phyloP scores from a whole-genome alignment of 2,113 vertebrate species.

The Lagopus muta region DNA sequence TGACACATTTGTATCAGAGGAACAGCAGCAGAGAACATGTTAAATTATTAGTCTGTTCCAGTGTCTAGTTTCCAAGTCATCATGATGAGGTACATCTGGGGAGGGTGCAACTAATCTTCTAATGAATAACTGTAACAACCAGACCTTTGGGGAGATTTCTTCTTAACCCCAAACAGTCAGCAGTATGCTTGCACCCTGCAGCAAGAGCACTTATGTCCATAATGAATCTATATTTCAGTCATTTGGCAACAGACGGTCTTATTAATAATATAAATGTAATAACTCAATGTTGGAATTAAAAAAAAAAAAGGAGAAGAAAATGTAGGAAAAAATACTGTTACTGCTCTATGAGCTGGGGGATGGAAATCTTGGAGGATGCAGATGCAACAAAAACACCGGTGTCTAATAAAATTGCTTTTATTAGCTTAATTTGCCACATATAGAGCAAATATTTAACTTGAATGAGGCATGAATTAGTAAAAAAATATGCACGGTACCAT shows the following conservation, averaged over 20 bases:
- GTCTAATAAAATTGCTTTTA: slow-evolving; percentile 58
- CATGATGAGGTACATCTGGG: slow-evolving; percentile 17
- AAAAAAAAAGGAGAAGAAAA: slow-evolving; percentile 32
- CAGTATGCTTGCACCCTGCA: not conserved
- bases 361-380: slow-evolving; percentile 30
- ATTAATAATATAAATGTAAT: slow-evolving; percentile 57
- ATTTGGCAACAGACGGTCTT: slow-evolving; percentile 39
- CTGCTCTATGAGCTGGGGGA: not conserved
- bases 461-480: slow-evolving; percentile 64
- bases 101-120: slow-evolving; percentile 43
- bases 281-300: slow-evolving; percentile 12
- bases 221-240: slow-evolving; percentile 44
- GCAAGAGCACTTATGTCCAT: slow-evolving; percentile 40
- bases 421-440: slow-evolving; percentile 67
- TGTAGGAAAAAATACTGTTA: not conserved
- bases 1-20: slow-evolving; percentile 8
- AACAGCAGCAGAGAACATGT: slow-evolving; percentile 10
- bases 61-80: slow-evolving; percentile 11
- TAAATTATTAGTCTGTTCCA: slow-evolving; percentile 48
- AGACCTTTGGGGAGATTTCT: slow-evolving; percentile 41
- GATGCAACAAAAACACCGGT: slow-evolving; percentile 30
- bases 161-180: slow-evolving; percentile 39
- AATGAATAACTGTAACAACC: slow-evolving; percentile 41
- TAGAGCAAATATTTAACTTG: slow-evolving; percentile 57
- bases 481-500: slow-evolving; percentile 51